Conservation (phyloP, 1,140 invertebrate genomes). For the Brachionus angularis region DNA sequence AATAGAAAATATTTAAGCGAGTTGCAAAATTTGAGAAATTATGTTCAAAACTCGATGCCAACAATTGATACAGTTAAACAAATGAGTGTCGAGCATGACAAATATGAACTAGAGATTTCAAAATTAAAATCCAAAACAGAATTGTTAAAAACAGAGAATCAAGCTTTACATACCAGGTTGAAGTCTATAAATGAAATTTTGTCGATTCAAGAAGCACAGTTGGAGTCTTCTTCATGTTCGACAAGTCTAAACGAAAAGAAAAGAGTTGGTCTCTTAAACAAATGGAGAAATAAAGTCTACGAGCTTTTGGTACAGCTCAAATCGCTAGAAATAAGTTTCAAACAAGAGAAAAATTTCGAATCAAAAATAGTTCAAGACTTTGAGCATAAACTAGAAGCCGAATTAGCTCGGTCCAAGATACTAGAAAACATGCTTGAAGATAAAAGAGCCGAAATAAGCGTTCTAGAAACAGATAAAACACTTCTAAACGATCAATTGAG, state of each 20-base stretch:
- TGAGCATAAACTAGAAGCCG: neutral
- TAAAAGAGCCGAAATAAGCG: slow-evolving; percentile 26
- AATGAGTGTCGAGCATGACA: neutral
- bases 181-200: slow-evolving; percentile 40
- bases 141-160: slow-evolving; percentile 20
- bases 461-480: neutral
- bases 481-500: slow-evolving; percentile 7
- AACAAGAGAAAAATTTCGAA: slow-evolving; percentile 15
- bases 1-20: neutral
- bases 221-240: neutral
- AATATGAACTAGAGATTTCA: slow-evolving; percentile 6
- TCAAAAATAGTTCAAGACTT: neutral
- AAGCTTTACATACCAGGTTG: neutral
- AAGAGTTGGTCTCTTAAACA: slow-evolving; percentile 2
- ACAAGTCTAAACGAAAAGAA: neutral
- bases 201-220: slow-evolving; percentile 25
- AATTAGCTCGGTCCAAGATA: neutral
- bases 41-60: slow-evolving; percentile 30
- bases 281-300: slow-evolving; percentile 21
- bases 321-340: slow-evolving; percentile 14
- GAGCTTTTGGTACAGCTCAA: slow-evolving; percentile 17
- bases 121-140: slow-evolving; percentile 20
- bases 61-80: slow-evolving; percentile 11
- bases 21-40: slow-evolving; percentile 20
- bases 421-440: slow-evolving; percentile 25